A percentile compares a stretch with the other conserved stretches of the same genome.
Conservation (phyloP, 2,888 invertebrate genomes). For the Euclidia mi region DNA sequence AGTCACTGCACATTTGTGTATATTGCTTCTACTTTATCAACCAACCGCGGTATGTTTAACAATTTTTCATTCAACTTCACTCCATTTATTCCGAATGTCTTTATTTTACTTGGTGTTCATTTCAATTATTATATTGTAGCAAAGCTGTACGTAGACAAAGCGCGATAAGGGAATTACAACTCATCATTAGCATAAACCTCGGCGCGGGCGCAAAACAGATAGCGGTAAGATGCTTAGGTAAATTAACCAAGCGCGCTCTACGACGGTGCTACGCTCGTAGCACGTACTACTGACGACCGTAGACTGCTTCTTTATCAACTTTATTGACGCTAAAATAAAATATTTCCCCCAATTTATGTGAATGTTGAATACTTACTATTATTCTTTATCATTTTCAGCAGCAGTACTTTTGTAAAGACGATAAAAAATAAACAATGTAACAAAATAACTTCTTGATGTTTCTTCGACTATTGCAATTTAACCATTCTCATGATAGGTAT, state of each 20-base stretch:
- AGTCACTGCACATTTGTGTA: conserved; percentile 75
- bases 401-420: background rate
- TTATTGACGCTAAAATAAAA: conserved; percentile 58
- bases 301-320: conserved; percentile 60
- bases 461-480: too few relatives aligned
- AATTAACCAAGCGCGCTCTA: conserved; percentile 78
- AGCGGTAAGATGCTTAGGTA: conserved; percentile 88
- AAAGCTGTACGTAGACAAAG: conserved; percentile 78
- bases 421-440: too few relatives aligned
- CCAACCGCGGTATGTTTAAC: conserved; percentile 8
- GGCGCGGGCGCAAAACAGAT: conserved; percentile 83
- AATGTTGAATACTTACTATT: conserved; percentile 24
- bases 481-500: too few relatives aligned
- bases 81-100: conserved; percentile 19
- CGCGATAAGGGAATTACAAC: conserved; percentile 86
- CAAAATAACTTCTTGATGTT: too few relatives aligned
- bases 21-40: conserved; percentile 64
- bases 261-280: conserved; percentile 60
- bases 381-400: conserved; percentile 18
- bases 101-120: conserved; percentile 27
- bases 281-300: conserved; percentile 56
- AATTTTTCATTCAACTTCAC: conserved; percentile 2
- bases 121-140: conserved; percentile 62
- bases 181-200: conserved; percentile 84
- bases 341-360: conserved; percentile 31